These are phyloP conservation scores for Rhinichthys osculus DNA, from an alignment of 2,797 vertebrate species.

Conservation along the genomic window DNA sequence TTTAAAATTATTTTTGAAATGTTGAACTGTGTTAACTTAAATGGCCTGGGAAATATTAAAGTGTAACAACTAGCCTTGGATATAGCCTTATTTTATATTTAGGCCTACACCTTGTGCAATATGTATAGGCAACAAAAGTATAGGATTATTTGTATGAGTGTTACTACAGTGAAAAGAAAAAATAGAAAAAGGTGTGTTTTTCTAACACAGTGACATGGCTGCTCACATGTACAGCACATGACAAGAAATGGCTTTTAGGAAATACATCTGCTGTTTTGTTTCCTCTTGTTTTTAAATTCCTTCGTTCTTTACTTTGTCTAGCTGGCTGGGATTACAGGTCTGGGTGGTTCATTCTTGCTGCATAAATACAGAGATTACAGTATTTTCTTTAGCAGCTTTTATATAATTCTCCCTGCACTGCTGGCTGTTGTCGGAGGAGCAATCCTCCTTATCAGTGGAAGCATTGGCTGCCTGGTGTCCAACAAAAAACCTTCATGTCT, in stretches of 20 bases:
- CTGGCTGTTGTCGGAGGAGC: constrained; percentile 23
- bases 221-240: constrained; percentile 4
- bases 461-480: constrained; percentile 12
- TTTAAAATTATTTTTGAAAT: not conserved
- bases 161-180: not conserved
- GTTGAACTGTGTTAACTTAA: not conserved
- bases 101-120: not conserved
- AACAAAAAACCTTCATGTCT: constrained; percentile 25
- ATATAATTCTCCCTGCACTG: constrained; percentile 8
- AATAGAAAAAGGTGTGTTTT: not conserved
- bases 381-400: constrained; percentile 22
- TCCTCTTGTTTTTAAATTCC: not conserved
- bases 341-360: constrained; percentile 23
- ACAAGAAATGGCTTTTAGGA: not conserved
- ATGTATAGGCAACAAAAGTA: not conserved
- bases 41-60: not conserved
- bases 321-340: constrained; percentile 17
- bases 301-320: not conserved
- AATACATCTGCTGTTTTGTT: not conserved
- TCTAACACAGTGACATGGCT: not conserved
- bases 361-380: constrained; percentile 6
- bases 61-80: not conserved
- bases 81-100: not conserved
- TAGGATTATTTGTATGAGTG: not conserved
- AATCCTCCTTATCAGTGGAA: constrained; percentile 5